phyloP scores from a whole-genome alignment of 2,797 vertebrate species.

The Amblyopsis hoosieri region DNA sequence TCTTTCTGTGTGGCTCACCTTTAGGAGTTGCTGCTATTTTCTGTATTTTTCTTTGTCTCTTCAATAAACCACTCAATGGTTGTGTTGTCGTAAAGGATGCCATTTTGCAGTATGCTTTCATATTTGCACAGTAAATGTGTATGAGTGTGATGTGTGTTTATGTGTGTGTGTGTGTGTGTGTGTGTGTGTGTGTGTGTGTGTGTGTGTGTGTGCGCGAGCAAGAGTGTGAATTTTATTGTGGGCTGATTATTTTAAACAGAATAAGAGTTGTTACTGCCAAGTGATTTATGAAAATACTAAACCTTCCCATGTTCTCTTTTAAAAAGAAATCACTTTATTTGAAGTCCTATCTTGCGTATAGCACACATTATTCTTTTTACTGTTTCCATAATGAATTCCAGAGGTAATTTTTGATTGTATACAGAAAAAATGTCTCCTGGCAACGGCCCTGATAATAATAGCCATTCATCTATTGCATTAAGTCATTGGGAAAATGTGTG shows the following conservation, averaged over 20 bases:
- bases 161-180: slow-evolving; percentile 6
- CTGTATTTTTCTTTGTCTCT: neutral
- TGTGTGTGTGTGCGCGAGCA: neutral
- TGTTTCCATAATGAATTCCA: slow-evolving; percentile 36
- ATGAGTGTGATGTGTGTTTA: neutral
- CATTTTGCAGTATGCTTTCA: too few species aligned
- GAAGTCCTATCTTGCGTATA: slow-evolving; percentile 2
- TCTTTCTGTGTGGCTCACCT: too few species aligned
- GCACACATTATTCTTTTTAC: slow-evolving; percentile 12
- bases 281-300: slow-evolving; percentile 2
- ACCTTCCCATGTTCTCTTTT: neutral
- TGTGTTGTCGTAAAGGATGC: too few species aligned
- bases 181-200: slow-evolving; percentile 2
- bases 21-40: neutral
- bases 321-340: neutral
- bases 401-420: slow-evolving; percentile 22
- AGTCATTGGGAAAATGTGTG: slow-evolving; percentile 24
- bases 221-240: neutral
- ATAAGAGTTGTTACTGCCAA: slow-evolving; percentile 17
- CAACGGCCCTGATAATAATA: slow-evolving; percentile 1
- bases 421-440: slow-evolving; percentile 24
- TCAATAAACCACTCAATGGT: neutral
- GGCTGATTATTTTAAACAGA: slow-evolving; percentile 10
- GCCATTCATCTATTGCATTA: slow-evolving; percentile 34
- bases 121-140: neutral